Percentiles rank a stretch among this genome's conserved stretches.
Conservation (phyloP, 2,888 invertebrate genomes). For the Meganola albula region DNA sequence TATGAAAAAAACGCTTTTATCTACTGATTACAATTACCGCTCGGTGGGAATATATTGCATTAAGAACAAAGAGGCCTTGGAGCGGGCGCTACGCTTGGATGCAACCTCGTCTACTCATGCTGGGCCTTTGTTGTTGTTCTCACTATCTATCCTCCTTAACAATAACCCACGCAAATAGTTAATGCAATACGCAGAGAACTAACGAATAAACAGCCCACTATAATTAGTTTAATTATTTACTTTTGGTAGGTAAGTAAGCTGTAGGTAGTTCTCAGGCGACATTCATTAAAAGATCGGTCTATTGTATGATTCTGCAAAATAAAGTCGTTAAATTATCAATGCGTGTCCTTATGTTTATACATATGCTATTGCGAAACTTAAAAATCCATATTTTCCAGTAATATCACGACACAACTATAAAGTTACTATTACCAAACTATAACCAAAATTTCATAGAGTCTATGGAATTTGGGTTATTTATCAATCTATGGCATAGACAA, state of each 20-base stretch:
- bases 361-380: no score
- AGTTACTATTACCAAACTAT: no score
- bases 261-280: no score
- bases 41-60: conserved; percentile 64
- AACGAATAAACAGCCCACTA: conserved; percentile 25
- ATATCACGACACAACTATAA: no score
- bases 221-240: conserved; percentile 21
- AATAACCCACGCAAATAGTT: conserved; percentile 28
- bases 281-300: no score
- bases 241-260: conserved; percentile 2
- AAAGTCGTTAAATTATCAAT: no score
- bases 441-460: no score
- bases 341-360: no score
- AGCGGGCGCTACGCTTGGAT: conserved; percentile 46
- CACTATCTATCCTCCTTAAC: conserved; percentile 32
- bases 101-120: conserved; percentile 36
- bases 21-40: conserved; percentile 58
- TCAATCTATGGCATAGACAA: no score
- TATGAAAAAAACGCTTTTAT: conserved; percentile 49
- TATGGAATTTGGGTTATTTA: no score
- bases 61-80: conserved; percentile 65
- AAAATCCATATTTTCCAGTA: no score
- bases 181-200: conserved; percentile 27
- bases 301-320: no score
- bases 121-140: conserved; percentile 30